These are phyloP conservation scores for Syngnathus typhle DNA, from an alignment of 2,113 vertebrate genomes.

Conservation along the genomic window DNA sequence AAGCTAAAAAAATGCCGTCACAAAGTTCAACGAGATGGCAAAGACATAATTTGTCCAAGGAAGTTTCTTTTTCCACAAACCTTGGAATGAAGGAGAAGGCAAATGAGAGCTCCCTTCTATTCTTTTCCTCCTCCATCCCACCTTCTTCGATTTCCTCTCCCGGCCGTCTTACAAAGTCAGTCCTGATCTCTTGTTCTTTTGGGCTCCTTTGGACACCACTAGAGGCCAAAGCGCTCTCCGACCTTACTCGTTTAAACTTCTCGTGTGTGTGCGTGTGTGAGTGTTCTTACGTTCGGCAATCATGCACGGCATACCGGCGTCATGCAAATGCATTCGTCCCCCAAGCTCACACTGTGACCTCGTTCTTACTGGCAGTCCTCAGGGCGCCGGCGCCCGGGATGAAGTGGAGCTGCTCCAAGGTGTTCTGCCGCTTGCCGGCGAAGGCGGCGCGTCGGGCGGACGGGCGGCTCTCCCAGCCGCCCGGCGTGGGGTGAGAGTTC, in stretches of 20 bases:
- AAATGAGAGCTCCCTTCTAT: not conserved
- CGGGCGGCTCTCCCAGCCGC: slow-evolving; percentile 50
- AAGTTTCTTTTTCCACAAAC: not conserved
- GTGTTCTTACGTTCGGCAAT: too few relatives aligned
- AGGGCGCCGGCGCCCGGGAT: slow-evolving; percentile 75
- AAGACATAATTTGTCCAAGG: not conserved
- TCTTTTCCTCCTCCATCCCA: slow-evolving; percentile 8
- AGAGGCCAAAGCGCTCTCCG: not conserved
- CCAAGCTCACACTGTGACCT: slow-evolving; percentile 79
- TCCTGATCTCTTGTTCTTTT: not conserved
- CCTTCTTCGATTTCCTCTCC: not conserved
- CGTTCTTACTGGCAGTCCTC: slow-evolving; percentile 83
- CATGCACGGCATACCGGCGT: too few relatives aligned
- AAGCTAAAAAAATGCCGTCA: too few relatives aligned
- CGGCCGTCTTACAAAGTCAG: not conserved
- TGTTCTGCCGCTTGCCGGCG: slow-evolving; percentile 80
- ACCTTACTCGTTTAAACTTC: not conserved
- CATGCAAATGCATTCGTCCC: too few relatives aligned
- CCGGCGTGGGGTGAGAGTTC: slow-evolving; percentile 78
- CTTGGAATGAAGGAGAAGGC: not conserved
- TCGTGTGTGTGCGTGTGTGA: not conserved
- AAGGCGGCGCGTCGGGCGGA: slow-evolving; percentile 76
- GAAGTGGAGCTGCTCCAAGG: slow-evolving; percentile 86
- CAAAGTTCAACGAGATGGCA: too few relatives aligned
- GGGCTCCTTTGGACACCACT: too few relatives aligned